Conservation (phyloP, 2,888 invertebrate species). For the Caradrina clavipalpis region DNA sequence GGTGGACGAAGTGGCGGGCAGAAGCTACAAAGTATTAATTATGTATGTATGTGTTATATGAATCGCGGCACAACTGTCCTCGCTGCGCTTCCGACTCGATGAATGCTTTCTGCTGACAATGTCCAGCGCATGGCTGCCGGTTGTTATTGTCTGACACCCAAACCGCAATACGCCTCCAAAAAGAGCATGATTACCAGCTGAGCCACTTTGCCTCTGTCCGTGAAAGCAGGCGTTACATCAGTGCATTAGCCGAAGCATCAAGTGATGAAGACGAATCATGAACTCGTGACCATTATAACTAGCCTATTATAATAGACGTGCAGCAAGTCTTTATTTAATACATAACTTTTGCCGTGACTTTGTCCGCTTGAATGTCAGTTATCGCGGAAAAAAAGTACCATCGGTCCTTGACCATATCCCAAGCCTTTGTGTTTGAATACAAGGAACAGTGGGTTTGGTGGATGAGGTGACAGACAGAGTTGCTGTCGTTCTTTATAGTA, state of each 20-base stretch:
- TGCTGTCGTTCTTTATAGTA: neutral
- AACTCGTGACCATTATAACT: constrained; percentile 31
- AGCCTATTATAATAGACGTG: neutral
- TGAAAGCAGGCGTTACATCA: constrained; percentile 1
- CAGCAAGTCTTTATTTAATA: constrained; percentile 27
- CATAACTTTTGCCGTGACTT: neutral
- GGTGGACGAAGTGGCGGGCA: too few relatives aligned
- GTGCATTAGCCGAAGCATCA: constrained; percentile 10
- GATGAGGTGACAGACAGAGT: neutral
- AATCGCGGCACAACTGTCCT: constrained; percentile 16
- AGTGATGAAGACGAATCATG: neutral
- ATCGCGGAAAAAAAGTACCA: neutral
- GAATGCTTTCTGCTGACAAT: neutral
- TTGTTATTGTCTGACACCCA: neutral
- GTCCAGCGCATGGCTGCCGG: neutral
- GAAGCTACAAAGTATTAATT: too few relatives aligned
- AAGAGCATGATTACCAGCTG: constrained; percentile 11
- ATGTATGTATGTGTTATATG: neutral
- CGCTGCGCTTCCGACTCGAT: too few relatives aligned
- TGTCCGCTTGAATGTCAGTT: neutral
- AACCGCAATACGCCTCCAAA: neutral
- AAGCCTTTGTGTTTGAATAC: neutral
- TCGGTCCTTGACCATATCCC: neutral
- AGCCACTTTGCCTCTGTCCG: neutral
- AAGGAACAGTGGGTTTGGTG: neutral